Base-by-base conservation (phyloP, 92 coral and sea anemone species). In the Paragorgia papillata region DNA sequence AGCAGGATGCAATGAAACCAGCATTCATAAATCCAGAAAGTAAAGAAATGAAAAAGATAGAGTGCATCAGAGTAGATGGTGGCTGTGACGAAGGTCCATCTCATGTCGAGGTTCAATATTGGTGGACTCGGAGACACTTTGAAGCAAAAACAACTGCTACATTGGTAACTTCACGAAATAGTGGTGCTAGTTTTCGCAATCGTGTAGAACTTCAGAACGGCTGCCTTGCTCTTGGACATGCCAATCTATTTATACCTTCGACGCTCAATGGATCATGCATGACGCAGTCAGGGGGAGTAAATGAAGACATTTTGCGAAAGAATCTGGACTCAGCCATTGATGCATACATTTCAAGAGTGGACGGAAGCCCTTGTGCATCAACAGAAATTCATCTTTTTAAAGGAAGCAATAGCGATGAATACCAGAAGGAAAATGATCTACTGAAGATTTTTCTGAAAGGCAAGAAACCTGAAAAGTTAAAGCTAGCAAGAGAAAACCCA, bases 201-300 rank as follows among this genome's bases (percentile, higher is more conserved):
- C 30, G 84, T 48, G 93, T 89, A 9, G 86, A 85, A 53, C 66
- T 89, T 1, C 88, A 85, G 34, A 89, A 89, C 46, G 89, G 92
- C 15, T 89, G 92, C 61, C 79, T 78, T 30, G 85, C 92, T 0
- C 49, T 85, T 19, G 88, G 81, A 2, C 91, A 84, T 25, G 80
- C 89, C 12, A 88, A 88, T 53, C 66, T 88, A 25, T 88, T 85
- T 44, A 89, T 89, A 24, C 92, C 88, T 2, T 85, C 92, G 12
- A 89, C 92, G n/a, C 75, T 89, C 12, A 67, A 89, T 75, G 89
- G 89, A 12, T 73, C 83, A 29, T 85, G 89, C 54, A 60, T 41
- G 12, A 50, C 39, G 27, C 48, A 76, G 49, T 53, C 79, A 0
- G 92, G 89, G 34, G 63, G 80, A 15, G 73, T 84, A 6, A 62